Conservation (phyloP, 1,140 invertebrate species). For the Pogonomyrmex californicus region DNA sequence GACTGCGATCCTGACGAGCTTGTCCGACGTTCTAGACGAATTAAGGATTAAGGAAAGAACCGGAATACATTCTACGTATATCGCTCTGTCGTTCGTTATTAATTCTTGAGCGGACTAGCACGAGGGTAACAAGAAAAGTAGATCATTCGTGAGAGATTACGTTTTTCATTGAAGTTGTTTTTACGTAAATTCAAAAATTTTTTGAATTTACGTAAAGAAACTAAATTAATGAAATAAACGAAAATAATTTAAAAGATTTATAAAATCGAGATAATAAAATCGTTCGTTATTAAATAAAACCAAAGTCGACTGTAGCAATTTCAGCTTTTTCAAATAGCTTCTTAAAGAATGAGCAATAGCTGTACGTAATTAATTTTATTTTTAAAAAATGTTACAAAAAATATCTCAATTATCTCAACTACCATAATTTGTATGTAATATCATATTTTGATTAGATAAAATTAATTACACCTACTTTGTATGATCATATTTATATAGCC, state of each 20-base stretch:
- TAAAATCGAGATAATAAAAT: too few relatives aligned
- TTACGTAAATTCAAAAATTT: neutral
- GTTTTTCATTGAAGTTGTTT: neutral
- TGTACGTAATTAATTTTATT: too few relatives aligned
- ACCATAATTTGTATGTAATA: too few relatives aligned
- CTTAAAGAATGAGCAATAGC: too few relatives aligned
- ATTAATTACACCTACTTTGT: too few relatives aligned
- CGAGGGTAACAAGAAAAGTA: neutral
- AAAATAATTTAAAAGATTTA: neutral
- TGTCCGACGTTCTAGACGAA: neutral
- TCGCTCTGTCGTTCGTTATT: neutral
- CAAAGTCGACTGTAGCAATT: too few relatives aligned
- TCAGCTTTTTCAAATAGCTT: too few relatives aligned
- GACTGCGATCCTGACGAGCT: slow-evolving; percentile 60
- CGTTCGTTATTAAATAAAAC: too few relatives aligned
- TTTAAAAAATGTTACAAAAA: too few relatives aligned
- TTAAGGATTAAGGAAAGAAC: slow-evolving; percentile 42
- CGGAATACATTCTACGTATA: neutral
- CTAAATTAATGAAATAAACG: neutral
- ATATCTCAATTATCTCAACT: too few relatives aligned
- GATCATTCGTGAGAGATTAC: neutral
- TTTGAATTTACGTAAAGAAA: neutral
- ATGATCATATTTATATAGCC: neutral
- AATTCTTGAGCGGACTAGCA: neutral
- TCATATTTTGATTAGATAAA: too few relatives aligned